phyloP scores from a whole-genome alignment of 2,113 vertebrate species.

The Jaculus jaculus region DNA sequence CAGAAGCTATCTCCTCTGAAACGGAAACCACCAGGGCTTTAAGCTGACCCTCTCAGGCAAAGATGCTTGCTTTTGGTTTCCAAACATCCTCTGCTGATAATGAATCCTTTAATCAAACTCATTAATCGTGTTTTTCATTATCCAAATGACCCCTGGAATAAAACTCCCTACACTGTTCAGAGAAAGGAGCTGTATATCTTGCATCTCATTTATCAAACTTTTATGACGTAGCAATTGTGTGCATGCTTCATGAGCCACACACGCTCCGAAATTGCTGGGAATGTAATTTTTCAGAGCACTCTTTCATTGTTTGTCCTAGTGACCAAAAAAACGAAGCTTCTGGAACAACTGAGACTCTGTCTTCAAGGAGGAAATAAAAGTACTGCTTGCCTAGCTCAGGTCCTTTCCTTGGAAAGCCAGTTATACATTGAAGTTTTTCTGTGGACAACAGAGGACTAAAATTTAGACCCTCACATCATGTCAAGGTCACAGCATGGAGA shows the following conservation, averaged over 20 bases:
- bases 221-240: slow-evolving; percentile 53
- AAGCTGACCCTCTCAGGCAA: neutral
- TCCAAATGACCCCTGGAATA: slow-evolving; percentile 66
- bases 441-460: slow-evolving; percentile 30
- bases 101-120: slow-evolving; percentile 64
- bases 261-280: slow-evolving; percentile 58
- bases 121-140: slow-evolving; percentile 69
- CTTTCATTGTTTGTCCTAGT: slow-evolving; percentile 72
- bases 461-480: neutral
- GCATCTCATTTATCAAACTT: slow-evolving; percentile 69
- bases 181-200: slow-evolving; percentile 52
- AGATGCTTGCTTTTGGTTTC: slow-evolving; percentile 52
- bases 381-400: slow-evolving; percentile 1
- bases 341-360: slow-evolving; percentile 26
- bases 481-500: slow-evolving; percentile 43
- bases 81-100: slow-evolving; percentile 50
- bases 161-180: slow-evolving; percentile 49
- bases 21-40: neutral
- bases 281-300: slow-evolving; percentile 71
- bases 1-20: neutral
- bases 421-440: slow-evolving; percentile 39
- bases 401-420: slow-evolving; percentile 43
- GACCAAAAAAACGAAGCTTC: slow-evolving; percentile 58
- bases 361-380: slow-evolving; percentile 66
- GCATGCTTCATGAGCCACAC: neutral